Evolutionary conservation across 2,113 vertebrate genomes (phyloP), one percentile per base, ranked within the genome.

Genomic region (Beaufortia kweichowensis): DNA sequence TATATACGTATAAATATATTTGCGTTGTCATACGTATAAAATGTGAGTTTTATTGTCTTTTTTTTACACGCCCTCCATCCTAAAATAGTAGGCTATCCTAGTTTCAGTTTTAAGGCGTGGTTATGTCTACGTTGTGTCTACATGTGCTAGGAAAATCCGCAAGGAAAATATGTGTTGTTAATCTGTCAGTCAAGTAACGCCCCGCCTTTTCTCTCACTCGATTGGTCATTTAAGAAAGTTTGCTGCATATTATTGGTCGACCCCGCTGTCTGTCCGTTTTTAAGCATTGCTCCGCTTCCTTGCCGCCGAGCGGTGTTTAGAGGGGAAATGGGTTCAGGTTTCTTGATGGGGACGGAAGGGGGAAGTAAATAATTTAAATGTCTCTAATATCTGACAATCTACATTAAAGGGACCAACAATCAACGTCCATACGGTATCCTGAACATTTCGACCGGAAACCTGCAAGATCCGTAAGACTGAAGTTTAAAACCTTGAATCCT

Each of bases 211-310:
- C 26, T 6, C 1, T 4, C 5, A 43, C 6, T 0, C 67, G 2
- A 88, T 90, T 89, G 88, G 90, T 14, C 0, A 17, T 0, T 33
- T 6, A 28, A 17, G 41, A 10, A 19, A 56, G 7, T n/a, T 29
- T 33, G 14, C 10, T 12, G 19, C 17, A 2, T 82, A 3, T 46
- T 26, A 90, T 91, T 92, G 89, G 88, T 65, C 6, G 0, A 21
- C 3, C 1, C 57, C 26, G 29, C 72, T 88, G 89, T 88, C 87
- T 84, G 6, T 55, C 79, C 83, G 14, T 76, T 28, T 81, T 80
- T 59, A 79, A 83, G 65, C 50, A 28, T 72, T 78, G 31, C 70
- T 76, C 61, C 15, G 43, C 43, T 79, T 75, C 62, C 61, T 67
- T 60, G 28, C 62, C 70, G 80, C 75, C 73, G 62, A 39, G 77